phyloP scores from a whole-genome alignment of 2,888 invertebrate species.

The Pheosia tremula region DNA sequence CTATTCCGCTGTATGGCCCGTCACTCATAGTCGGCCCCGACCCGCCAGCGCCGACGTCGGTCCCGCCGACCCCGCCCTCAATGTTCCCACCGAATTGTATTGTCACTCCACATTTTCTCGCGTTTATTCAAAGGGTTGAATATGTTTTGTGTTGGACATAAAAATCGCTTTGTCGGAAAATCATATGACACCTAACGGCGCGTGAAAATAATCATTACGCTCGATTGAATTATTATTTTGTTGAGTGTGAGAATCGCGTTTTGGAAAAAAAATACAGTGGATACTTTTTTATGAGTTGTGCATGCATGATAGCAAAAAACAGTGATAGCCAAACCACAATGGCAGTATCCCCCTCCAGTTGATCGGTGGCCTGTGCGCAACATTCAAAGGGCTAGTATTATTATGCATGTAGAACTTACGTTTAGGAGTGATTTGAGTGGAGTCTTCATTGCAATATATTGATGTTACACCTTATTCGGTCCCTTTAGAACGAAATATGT shows the following conservation, averaged over 20 bases:
- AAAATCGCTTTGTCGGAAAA: constrained; percentile 37
- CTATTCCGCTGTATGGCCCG: constrained; percentile 20
- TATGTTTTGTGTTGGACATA: constrained; percentile 40
- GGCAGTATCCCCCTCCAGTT: too few relatives aligned
- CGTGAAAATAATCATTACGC: constrained; percentile 29
- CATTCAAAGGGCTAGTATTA: too few relatives aligned
- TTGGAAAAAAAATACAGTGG: constrained; percentile 9
- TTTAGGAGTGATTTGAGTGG: too few relatives aligned
- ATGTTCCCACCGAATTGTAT: constrained; percentile 38
- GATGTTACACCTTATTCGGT: too few relatives aligned
- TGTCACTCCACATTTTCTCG: constrained; percentile 45
- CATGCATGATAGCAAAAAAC: background rate
- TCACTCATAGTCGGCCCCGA: constrained; percentile 31
- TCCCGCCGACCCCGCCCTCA: constrained; percentile 30
- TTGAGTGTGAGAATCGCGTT: background rate
- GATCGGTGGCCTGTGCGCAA: too few relatives aligned
- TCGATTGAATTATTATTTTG: constrained; percentile 24
- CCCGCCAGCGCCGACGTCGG: constrained; percentile 12
- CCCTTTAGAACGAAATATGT: too few relatives aligned
- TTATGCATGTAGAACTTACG: too few relatives aligned
- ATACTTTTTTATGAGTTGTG: background rate
- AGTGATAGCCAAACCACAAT: too few relatives aligned
- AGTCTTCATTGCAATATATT: too few relatives aligned
- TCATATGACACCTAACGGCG: constrained; percentile 27
- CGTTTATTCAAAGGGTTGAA: constrained; percentile 41